These are phyloP conservation scores for Sporophila hypoxantha DNA, from an alignment of 2,113 vertebrate genomes.

Conservation along the genomic window DNA sequence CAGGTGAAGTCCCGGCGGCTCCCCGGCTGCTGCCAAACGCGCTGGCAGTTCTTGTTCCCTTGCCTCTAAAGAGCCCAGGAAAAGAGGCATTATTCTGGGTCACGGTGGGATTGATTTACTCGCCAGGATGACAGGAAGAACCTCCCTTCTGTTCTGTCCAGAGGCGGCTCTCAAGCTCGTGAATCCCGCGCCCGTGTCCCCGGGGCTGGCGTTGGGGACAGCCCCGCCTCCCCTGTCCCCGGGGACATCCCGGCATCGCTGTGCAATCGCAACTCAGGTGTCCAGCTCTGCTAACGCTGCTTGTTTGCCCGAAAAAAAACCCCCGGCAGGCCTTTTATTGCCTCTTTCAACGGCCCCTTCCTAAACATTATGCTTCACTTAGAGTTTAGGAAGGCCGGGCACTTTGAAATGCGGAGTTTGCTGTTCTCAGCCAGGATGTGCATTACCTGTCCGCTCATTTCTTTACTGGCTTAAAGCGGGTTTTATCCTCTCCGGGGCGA, in stretches of 20 bases:
- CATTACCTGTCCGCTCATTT: background rate
- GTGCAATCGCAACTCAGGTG: background rate
- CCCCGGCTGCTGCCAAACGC: background rate
- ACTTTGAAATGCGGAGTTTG: background rate
- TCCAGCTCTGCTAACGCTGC: background rate
- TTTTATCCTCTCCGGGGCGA: background rate
- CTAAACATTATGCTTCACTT: conserved; percentile 48
- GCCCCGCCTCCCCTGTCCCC: accelerated
- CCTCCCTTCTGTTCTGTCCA: background rate
- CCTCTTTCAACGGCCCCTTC: conserved; percentile 5
- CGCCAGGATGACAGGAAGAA: background rate
- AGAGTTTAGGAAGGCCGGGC: conserved; percentile 2
- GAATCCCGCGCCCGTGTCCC: background rate
- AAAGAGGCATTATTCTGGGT: background rate
- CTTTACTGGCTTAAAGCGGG: background rate
- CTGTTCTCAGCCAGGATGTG: background rate
- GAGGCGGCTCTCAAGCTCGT: background rate
- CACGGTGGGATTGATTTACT: background rate
- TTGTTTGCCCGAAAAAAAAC: conserved; percentile 33
- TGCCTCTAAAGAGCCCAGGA: background rate
- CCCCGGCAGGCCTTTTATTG: conserved; percentile 37
- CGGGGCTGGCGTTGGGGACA: background rate
- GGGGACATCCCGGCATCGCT: background rate
- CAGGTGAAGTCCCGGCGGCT: background rate
- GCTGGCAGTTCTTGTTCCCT: background rate